These are phyloP conservation scores for Phorcus lineatus DNA, from an alignment of 2,888 invertebrate species.

Conservation along the genomic window DNA sequence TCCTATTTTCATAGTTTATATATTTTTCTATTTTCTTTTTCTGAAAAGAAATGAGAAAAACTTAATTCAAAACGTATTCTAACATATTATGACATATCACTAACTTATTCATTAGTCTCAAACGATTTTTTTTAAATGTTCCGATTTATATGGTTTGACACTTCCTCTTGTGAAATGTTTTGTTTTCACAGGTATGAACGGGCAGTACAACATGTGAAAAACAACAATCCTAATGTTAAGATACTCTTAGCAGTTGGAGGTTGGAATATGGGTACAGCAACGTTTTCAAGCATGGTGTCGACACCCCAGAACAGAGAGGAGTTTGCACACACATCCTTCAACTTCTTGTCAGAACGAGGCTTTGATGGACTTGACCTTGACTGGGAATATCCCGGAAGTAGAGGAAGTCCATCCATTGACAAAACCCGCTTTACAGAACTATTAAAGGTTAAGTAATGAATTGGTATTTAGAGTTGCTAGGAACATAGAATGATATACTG, in stretches of 20 bases:
- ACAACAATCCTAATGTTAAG: slow-evolving; percentile 83
- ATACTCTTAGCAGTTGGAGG: slow-evolving; percentile 91
- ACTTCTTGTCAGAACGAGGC: slow-evolving; percentile 75
- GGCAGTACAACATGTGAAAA: slow-evolving; percentile 79
- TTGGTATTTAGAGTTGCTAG: too few species aligned
- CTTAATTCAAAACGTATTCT: too few species aligned
- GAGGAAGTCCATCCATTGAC: slow-evolving; percentile 70
- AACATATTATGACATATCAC: too few species aligned
- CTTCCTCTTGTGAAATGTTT: too few species aligned
- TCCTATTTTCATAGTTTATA: too few species aligned
- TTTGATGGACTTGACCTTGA: slow-evolving; percentile 93
- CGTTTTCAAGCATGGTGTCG: slow-evolving; percentile 65
- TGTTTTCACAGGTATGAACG: slow-evolving; percentile 83
- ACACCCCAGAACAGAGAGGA: slow-evolving; percentile 48
- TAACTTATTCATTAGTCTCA: too few species aligned
- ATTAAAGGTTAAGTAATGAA: slow-evolving; percentile 47
- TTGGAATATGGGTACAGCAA: slow-evolving; percentile 92
- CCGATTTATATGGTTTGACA: too few species aligned
- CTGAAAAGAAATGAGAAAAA: too few species aligned
- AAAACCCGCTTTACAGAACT: slow-evolving; percentile 62
- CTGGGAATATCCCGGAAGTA: slow-evolving; percentile 89
- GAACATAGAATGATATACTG: slow-evolving; percentile 45
- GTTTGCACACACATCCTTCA: slow-evolving; percentile 50
- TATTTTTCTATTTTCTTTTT: too few species aligned
- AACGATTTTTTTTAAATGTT: too few species aligned